phyloP scores from a whole-genome alignment of 2,113 vertebrate genomes.

The Varanus salvator region DNA sequence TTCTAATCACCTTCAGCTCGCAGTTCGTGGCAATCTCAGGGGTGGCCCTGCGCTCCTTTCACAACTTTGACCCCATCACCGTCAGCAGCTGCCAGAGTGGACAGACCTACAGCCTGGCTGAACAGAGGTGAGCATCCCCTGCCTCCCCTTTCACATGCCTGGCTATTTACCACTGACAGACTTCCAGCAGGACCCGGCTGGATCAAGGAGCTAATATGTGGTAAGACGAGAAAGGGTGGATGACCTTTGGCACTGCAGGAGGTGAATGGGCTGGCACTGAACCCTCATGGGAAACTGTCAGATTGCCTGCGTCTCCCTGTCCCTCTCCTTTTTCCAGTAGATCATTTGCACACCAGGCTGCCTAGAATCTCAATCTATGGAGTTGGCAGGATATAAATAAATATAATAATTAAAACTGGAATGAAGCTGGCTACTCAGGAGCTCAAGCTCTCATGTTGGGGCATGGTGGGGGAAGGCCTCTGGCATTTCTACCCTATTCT shows the following conservation, averaged over 20 bases:
- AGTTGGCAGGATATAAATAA: too few relatives aligned
- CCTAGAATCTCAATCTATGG: too few relatives aligned
- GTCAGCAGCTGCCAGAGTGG: slow-evolving; percentile 98
- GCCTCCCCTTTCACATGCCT: background rate
- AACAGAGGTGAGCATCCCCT: slow-evolving; percentile 89
- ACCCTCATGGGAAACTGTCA: slow-evolving; percentile 61
- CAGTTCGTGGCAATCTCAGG: slow-evolving; percentile 94
- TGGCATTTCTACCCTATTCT: background rate
- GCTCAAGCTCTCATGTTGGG: background rate
- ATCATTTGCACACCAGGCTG: too few relatives aligned
- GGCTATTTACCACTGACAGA: slow-evolving; percentile 22
- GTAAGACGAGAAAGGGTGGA: slow-evolving; percentile 43
- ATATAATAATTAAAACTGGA: background rate
- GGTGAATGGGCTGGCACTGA: slow-evolving; percentile 69
- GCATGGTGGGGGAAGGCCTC: background rate
- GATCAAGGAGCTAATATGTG: slow-evolving; percentile 23
- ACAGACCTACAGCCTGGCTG: slow-evolving; percentile 95
- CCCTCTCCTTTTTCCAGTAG: too few relatives aligned
- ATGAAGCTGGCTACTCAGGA: accelerated
- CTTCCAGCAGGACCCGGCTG: background rate
- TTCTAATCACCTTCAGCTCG: slow-evolving; percentile 92
- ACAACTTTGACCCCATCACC: slow-evolving; percentile 98
- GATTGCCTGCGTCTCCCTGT: slow-evolving; percentile 76
- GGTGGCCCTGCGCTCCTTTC: slow-evolving; percentile 96
- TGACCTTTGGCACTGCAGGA: slow-evolving; percentile 52